phyloP scores from a whole-genome alignment of 2,113 vertebrate species.

The Arizona elegans region DNA sequence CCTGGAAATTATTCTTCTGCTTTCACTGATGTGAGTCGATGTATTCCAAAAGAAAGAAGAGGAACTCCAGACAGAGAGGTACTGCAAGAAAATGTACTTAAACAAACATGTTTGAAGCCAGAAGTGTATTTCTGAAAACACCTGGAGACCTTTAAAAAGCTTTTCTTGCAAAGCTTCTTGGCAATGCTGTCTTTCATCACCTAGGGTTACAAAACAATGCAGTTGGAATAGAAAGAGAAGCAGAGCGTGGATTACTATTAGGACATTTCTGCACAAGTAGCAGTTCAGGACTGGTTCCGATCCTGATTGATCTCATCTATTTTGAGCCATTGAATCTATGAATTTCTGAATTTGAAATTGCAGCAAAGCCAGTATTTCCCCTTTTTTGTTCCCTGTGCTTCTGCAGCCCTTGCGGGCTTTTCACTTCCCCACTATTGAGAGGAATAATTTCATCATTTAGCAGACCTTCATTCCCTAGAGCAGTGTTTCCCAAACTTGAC shows the following conservation, averaged over 20 bases:
- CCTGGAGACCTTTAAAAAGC: neutral
- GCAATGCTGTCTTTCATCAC: neutral
- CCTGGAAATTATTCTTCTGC: constrained; percentile 81
- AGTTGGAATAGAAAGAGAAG: neutral
- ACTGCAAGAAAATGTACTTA: constrained; percentile 44
- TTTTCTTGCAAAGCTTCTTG: neutral
- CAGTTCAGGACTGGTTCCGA: neutral
- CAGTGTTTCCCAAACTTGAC: too few relatives aligned
- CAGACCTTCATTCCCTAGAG: neutral
- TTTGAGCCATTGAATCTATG: neutral
- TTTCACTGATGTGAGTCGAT: constrained; percentile 79
- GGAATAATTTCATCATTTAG: neutral
- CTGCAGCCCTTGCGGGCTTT: neutral
- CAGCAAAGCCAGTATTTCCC: neutral
- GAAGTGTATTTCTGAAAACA: neutral
- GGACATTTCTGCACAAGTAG: neutral
- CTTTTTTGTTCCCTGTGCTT: neutral
- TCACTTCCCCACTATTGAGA: neutral
- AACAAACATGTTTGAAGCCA: neutral
- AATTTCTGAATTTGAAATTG: neutral
- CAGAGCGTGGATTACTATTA: neutral
- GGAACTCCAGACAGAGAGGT: constrained; percentile 91
- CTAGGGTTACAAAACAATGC: neutral
- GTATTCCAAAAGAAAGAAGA: constrained; percentile 81
- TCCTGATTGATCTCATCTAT: neutral